Evolutionary conservation across 1,140 invertebrate species (phyloP), one percentile per base, ranked within the genome.

Genomic region (Drosophila fuyamai): DNA sequence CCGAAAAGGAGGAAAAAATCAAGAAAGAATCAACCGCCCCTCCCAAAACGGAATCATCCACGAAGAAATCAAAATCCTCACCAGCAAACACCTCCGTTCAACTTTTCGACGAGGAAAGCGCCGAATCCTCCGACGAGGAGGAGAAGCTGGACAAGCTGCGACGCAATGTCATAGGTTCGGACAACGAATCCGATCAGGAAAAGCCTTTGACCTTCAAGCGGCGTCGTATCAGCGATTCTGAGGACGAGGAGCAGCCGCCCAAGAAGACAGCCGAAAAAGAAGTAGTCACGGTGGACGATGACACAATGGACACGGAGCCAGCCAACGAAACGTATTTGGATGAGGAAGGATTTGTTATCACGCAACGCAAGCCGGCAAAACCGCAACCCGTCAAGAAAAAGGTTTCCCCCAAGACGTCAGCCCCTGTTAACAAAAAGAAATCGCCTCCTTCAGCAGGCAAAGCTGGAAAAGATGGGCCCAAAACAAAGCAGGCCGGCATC

Each of bases 291-390:
- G 18, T 62, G n/a, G 43, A 65, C 1, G 89, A 83, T 13, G 32
- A 48, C 23, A 23, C 2, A 56, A 72, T 78, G 54, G 76, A 67
- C 16, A 58, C 66, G 13, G 74, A 73, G 10, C 48, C 65, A 1
- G 65, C 72, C 16, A 88, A 88, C 38, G 90, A 92, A 72, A 92
- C 91, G 8, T 92, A 72, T 80, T 59, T 92, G 32, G 91, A 92
- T 68, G 91, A 92, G 2, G 91, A 92, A 56, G 91, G 91, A 14
- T 92, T 92, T 58, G 90, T 92, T 23, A 78, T 92, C 38, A 92
- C 91, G 6, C 79, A 76, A 23, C 41, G 88, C 3, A 90, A 85
- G 23, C 60, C 90, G 3, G 54, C 62, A 7, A 89, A 86, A 60
- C 14, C 54, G 6, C 51, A 72, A 27, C 35, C 76, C 5, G 38